Base-by-base conservation (phyloP, 2,113 vertebrate genomes). In the Coptodon rendalli region DNA sequence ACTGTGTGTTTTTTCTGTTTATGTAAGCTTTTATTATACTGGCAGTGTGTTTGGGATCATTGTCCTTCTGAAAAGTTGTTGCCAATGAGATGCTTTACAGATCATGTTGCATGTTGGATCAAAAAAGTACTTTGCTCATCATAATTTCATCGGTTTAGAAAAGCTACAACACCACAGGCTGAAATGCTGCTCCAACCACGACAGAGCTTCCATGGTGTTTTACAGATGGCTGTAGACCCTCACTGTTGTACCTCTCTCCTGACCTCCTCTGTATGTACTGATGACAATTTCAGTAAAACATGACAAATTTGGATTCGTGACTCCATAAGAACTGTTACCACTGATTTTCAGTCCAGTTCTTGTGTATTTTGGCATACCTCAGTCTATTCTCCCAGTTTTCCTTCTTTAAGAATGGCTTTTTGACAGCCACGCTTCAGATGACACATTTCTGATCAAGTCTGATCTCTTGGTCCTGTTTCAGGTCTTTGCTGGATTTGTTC, bases 111-210 rank as follows among this genome's bases (percentile, higher is more conserved):
- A 66, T 36, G 31, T 38, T 22, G 19, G 61, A 66, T 66, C 34
- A 22, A 66, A 66, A 38, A 34, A 66, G 61, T 66, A 38, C 10
- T 66, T 66, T 66, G 61, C 34, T 66, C 61, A 66, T 66, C 31
- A n/a, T n/a, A 38, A 38, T 66, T 66, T 38, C 1, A 6, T 38
- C 6, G 0, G 61, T 66, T 66, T 38, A 5, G 34, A 66, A 38
- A 36, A 66, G 31, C 61, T 66, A 34, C 61, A 13, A 66, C 31
- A 38, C 61, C 61, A 66, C 31, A 3, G 61, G 31, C 31, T 66
- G 61, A 66, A 66, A 38, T 66, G 17, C 9, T 66, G 17, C 31
- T n/a, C 2, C 10, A n/a, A 66, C 31, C 34, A 66, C 0, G 10
- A 38, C 61, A 38, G 19, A 38, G 61, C 56, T 59, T 59, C 14